These are phyloP conservation scores for Poecilia velifera DNA, from an alignment of 2,797 vertebrate species.

Conservation along the genomic window DNA sequence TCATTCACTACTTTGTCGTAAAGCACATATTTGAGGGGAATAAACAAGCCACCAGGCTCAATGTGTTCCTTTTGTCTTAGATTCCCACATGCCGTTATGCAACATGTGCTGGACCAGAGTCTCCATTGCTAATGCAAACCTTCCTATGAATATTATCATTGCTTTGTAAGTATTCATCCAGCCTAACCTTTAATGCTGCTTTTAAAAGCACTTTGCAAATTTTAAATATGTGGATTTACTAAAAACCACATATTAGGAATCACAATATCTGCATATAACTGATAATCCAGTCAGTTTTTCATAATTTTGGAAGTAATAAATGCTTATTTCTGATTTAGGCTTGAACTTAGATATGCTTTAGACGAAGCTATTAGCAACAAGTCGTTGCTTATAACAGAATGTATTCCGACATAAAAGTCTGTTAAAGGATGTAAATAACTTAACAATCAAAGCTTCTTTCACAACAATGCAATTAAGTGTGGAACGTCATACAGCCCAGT, in stretches of 20 bases:
- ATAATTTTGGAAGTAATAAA: background rate
- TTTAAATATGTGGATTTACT: background rate
- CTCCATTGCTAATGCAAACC: slow-evolving; percentile 17
- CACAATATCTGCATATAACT: background rate
- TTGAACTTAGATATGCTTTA: background rate
- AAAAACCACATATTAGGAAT: background rate
- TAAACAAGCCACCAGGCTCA: slow-evolving; percentile 69
- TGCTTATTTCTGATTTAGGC: background rate
- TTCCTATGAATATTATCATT: background rate
- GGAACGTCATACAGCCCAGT: background rate
- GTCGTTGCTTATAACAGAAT: background rate
- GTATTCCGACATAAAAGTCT: background rate
- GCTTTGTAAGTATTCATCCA: background rate
- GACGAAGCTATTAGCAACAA: background rate
- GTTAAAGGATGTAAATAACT: background rate
- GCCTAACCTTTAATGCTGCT: background rate
- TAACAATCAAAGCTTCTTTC: background rate
- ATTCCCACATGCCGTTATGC: slow-evolving; percentile 45
- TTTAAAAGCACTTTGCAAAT: background rate
- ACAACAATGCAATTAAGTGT: background rate
- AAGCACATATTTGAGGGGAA: slow-evolving; percentile 56
- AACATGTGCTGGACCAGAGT: slow-evolving; percentile 24
- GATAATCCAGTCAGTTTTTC: background rate
- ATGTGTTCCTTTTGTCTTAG: slow-evolving; percentile 55
- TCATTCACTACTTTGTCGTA: slow-evolving; percentile 53